These are phyloP conservation scores for Mellivora capensis DNA, from an alignment of 2,113 vertebrate species.

Conservation along the genomic window DNA sequence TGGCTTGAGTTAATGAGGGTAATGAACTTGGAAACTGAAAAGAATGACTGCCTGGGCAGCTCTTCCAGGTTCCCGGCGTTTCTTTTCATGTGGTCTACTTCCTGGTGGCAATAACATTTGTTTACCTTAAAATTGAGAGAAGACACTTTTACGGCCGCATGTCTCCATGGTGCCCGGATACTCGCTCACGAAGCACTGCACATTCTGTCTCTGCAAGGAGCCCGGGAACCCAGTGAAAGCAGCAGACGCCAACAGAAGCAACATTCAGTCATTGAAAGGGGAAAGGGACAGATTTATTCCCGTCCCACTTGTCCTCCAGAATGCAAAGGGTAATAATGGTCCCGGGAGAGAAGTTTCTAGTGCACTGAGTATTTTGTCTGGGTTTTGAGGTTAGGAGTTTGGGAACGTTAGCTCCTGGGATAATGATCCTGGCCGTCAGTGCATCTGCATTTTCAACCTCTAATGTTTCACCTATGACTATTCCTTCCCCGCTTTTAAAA, in stretches of 20 bases:
- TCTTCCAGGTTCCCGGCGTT: conserved; percentile 16
- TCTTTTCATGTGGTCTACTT: conserved; percentile 32
- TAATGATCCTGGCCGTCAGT: rapidly evolving
- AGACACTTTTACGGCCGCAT: conserved; percentile 81
- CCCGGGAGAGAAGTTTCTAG: not conserved
- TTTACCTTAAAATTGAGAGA: conserved; percentile 70
- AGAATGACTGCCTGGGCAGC: not conserved
- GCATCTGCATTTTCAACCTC: not conserved
- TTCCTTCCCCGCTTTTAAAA: no score
- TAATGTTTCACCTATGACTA: not conserved
- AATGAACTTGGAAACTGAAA: conserved; percentile 20
- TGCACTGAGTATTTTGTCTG: not conserved
- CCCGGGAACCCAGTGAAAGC: not conserved
- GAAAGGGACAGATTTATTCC: conserved; percentile 42
- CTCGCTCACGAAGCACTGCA: not conserved
- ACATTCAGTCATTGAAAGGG: not conserved
- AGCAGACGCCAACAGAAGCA: not conserved
- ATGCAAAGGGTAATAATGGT: not conserved
- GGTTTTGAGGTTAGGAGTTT: not conserved
- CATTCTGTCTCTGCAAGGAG: not conserved
- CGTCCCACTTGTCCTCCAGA: not conserved
- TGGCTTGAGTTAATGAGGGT: not conserved
- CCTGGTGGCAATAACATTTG: conserved; percentile 46
- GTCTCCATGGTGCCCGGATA: conserved; percentile 45
- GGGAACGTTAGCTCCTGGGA: not conserved